Percentiles rank a stretch among this genome's conserved stretches.
These are phyloP conservation scores for Passer domesticus DNA, from an alignment of 2,113 vertebrate genomes.

Conservation along the genomic window DNA sequence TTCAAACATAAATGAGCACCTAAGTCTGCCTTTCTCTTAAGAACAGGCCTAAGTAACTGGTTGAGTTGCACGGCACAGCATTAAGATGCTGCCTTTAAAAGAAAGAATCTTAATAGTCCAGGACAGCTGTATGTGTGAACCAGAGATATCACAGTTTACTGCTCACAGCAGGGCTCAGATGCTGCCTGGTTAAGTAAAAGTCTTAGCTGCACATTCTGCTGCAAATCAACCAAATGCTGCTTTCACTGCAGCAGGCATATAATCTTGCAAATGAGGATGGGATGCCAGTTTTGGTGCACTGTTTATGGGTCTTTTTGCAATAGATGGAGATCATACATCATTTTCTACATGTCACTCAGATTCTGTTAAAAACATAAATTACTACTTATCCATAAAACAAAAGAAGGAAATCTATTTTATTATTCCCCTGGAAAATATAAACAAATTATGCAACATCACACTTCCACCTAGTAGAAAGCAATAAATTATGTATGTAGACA, in stretches of 20 bases:
- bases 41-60: not conserved
- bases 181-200: not conserved
- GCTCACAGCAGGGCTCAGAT: not conserved
- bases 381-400: conserved; percentile 8
- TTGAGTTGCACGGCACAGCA: not conserved
- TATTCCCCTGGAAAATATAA: conserved; percentile 24
- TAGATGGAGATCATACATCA: not conserved
- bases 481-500: conserved; percentile 13
- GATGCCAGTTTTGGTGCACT: not conserved
- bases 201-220: not conserved
- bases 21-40: not conserved
- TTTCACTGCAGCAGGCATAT: not conserved
- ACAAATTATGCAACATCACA: conserved; percentile 46
- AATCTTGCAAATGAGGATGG: conserved; percentile 3
- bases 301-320: not conserved
- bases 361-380: conserved; percentile 27
- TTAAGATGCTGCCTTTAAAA: not conserved
- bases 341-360: not conserved
- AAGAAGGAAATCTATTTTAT: conserved; percentile 27
- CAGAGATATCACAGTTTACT: not conserved
- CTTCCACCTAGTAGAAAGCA: not conserved
- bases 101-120: not conserved
- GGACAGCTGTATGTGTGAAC: not conserved
- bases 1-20: not conserved
- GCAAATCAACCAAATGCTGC: not conserved